Conservation (phyloP, 2,113 vertebrate genomes). For the Zosterops hypoxanthus region DNA sequence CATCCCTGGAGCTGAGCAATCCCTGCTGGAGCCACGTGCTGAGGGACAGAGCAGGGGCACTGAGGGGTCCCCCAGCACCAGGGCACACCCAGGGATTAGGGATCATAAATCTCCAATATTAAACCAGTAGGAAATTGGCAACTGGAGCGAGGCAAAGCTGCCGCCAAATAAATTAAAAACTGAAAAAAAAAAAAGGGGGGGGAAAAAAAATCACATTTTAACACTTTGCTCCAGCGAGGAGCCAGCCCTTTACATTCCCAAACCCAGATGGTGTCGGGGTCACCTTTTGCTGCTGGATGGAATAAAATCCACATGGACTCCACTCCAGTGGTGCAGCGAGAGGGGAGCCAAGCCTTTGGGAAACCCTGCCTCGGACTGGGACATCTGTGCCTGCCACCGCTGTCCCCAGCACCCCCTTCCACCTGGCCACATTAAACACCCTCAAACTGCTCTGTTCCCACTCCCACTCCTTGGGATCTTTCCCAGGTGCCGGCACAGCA, state of each 20-base stretch:
- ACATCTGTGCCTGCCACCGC: rapidly evolving
- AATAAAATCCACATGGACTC: background rate
- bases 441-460: background rate
- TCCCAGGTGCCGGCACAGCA: rapidly evolving
- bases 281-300: background rate
- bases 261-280: background rate
- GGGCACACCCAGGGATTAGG: slow-evolving; percentile 7
- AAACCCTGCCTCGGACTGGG: background rate
- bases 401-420: background rate
- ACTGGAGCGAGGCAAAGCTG: background rate
- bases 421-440: rapidly evolving
- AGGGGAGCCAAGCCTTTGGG: background rate
- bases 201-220: background rate
- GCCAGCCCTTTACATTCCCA: background rate
- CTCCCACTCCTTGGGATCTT: background rate
- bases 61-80: background rate
- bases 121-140: slow-evolving; percentile 24
- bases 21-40: background rate
- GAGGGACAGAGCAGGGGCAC: background rate
- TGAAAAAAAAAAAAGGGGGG: background rate
- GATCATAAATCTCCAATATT: slow-evolving; percentile 50
- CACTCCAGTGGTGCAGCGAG: background rate
- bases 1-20: background rate
- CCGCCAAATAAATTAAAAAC: background rate
- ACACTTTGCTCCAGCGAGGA: background rate